Evolutionary conservation across 2,888 invertebrate genomes (phyloP).

Genomic region (Aphodius sticticus): DNA sequence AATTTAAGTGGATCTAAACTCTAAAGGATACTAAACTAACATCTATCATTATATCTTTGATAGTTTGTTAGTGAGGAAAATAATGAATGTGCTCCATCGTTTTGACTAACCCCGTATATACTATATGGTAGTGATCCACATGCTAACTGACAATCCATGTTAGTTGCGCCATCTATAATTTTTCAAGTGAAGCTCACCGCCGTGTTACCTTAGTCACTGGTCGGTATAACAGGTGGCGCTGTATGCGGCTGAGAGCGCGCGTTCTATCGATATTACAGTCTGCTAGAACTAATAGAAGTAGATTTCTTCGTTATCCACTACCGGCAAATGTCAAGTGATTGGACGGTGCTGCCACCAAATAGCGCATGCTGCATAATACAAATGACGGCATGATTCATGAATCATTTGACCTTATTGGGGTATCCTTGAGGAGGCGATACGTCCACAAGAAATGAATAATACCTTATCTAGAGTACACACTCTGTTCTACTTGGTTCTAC

Average conservation of each 20-base stretch:
- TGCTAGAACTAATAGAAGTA: neutral
- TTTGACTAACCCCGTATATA: no score
- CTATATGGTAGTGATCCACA: no score
- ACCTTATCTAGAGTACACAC: neutral
- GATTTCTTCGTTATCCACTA: neutral
- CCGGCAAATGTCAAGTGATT: neutral
- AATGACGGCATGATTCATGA: conserved; percentile 17
- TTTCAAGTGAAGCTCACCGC: neutral
- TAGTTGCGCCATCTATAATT: neutral
- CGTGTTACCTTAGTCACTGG: neutral
- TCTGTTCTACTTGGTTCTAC: neutral
- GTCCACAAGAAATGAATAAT: conserved; percentile 19
- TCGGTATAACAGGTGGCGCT: neutral
- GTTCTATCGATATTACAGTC: neutral
- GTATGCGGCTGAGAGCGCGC: neutral
- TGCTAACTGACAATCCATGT: no score
- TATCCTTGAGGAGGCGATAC: conserved; percentile 19
- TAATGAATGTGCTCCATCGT: no score
- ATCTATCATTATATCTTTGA: no score
- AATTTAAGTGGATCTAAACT: no score
- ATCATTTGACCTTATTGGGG: conserved; percentile 31
- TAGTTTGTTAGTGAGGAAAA: no score
- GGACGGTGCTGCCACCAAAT: conserved; percentile 22
- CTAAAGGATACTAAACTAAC: no score
- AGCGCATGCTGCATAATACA: neutral